A percentile compares a stretch with the other conserved stretches of the same genome.
Conservation (phyloP, 2,888 invertebrate genomes). For the Calephelis perditalis region DNA sequence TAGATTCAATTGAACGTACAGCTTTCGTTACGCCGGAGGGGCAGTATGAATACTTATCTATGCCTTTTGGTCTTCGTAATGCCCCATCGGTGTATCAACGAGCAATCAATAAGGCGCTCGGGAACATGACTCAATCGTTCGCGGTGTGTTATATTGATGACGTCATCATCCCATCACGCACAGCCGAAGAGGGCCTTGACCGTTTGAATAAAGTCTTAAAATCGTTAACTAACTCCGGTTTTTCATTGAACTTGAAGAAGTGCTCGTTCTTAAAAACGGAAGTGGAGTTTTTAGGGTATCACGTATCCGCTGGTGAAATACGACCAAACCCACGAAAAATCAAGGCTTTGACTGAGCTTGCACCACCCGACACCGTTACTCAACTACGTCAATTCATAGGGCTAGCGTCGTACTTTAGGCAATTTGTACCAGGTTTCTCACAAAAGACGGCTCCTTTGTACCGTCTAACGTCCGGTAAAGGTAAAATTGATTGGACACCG, state of each 20-base stretch:
- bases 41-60: too few species aligned
- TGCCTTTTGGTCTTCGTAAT: neutral
- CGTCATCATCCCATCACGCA: too few species aligned
- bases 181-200: too few species aligned
- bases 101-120: neutral
- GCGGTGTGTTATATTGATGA: neutral
- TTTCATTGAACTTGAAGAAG: neutral
- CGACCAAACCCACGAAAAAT: neutral
- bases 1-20: too few species aligned
- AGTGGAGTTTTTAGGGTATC: neutral
- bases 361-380: neutral
- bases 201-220: too few species aligned
- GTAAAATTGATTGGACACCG: too few species aligned
- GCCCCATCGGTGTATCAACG: neutral
- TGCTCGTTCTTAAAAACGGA: neutral
- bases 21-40: too few species aligned
- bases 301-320: neutral
- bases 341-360: neutral
- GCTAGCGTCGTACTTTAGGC: neutral
- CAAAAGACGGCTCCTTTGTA: neutral
- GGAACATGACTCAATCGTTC: neutral
- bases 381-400: neutral
- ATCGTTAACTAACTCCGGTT: neutral
- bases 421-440: neutral
- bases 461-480: neutral